These are phyloP conservation scores for Lacerta agilis DNA, from an alignment of 2,797 vertebrate species.

Conservation along the genomic window DNA sequence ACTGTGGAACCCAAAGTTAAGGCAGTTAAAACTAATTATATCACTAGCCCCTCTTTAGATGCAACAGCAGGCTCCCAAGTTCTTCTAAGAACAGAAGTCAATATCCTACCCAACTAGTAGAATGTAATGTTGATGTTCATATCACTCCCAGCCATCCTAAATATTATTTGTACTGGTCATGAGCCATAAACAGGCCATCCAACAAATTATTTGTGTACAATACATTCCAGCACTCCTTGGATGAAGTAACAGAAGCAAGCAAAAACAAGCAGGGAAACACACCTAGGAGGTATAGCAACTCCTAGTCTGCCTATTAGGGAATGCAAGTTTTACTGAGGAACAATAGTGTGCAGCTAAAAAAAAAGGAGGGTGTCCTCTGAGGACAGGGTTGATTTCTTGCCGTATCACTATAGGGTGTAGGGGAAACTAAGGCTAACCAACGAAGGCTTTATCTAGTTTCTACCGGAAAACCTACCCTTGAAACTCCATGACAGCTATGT, in stretches of 20 bases:
- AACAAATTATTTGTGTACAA: neutral
- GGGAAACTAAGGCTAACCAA: neutral
- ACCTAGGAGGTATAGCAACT: neutral
- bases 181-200: neutral
- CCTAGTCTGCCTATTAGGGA: neutral
- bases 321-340: neutral
- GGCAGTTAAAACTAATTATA: neutral
- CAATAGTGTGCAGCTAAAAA: neutral
- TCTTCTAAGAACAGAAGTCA: neutral
- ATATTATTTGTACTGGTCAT: neutral
- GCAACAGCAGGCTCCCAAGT: neutral
- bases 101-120: neutral
- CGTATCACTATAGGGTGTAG: neutral
- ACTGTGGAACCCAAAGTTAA: neutral
- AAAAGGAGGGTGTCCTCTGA: no score
- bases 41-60: neutral
- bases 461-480: conserved; percentile 11
- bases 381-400: neutral
- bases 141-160: neutral
- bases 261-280: neutral
- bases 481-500: neutral
- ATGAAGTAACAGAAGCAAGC: neutral
- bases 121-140: neutral
- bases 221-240: neutral
- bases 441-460: neutral